Base-by-base conservation (phyloP, 2,113 vertebrate genomes). In the Antechinus stuartii region DNA sequence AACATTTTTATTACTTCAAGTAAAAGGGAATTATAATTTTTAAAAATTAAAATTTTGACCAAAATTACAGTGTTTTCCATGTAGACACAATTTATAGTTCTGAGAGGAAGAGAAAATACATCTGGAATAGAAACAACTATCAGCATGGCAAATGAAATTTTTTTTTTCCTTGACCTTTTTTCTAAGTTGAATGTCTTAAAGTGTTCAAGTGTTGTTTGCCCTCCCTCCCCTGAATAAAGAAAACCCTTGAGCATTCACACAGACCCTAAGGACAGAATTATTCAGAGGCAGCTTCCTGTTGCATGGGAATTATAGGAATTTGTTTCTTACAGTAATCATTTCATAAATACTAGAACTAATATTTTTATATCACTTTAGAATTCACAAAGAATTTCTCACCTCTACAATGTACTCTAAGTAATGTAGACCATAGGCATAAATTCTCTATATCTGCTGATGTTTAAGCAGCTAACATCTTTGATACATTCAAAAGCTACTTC, bases 201-300 rank as follows among this genome's bases (percentile, higher is more conserved):
- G n/a, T 96, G 54, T 96, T 92, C 94, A 27, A 50, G 30, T 96
- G 57, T 96, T 96, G 94, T 89, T 94, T 90, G 26, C 76, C 84
- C 53, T 52, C 2, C 30, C 30, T 14, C 68, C 35, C 16, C 68
- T n/a, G 22, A 84, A 42, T n/a, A 84, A 23, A 84, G n/a, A 84
- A 84, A 23, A 0, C 3, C 95, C 56, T 53, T 19, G 2, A 94
- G n/a, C 0, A 0, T 92, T 61, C 95, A 61, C 93, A 95, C 91
- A 97, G 96, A 90, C 0, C 0, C 57, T 30, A 54, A 94, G 95
- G 93, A 93, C 57, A 91, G 54, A 57, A 84, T 91, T 57, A 90
- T 52, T 96, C 92, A 90, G 91, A 94, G 30, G 55, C 93, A 93
- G 76, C 91, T 96, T 97, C 93, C 93, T 94, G 95, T 92, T 93